Base-by-base conservation (phyloP, 2,888 invertebrate species). In the Galeruca laticollis region DNA sequence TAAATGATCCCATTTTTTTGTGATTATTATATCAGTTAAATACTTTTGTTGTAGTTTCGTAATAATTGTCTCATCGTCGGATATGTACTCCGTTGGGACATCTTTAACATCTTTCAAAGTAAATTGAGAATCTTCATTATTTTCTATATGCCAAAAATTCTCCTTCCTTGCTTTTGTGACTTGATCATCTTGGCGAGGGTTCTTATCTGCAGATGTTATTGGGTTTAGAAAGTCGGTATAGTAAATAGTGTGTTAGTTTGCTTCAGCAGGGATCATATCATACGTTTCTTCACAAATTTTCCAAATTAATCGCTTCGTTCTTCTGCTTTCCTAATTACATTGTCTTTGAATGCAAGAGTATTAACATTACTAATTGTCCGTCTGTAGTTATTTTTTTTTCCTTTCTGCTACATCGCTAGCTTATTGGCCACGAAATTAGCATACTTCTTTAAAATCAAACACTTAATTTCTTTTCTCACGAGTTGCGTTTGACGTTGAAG, bases 301-400 rank as follows among this genome's bases (percentile, higher is more conserved):
- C 60, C 65, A 21, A 64, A 68, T 81, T 81, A 80, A 63, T 74
- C 74, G 47, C 13, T 31, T 60, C 79, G 82, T 81, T 81, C 79
- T 77, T 81, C 79, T 80, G 81, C 82, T 80, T 52, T 80, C 72
- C 81, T 81, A 49, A 82, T 79, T 60, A 82, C 77, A 65, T 76
- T 81, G 73, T 82, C 79, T n/a, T n/a, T n/a, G n/a, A n/a, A n/a
- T n/a, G n/a, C n/a, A n/a, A n/a, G n/a, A n/a, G n/a, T n/a, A n/a
- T 82, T 64, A 18, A 64, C 54, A 26, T 64, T 64, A 31, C 43
- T 64, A 1, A 43, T 56, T 69, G 65, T 78, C 68, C 80, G 79
- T 77, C 77, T 72, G 62, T 81, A 78, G 60, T 69, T 73, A 26
- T 62, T 61, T 68, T 73, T 59, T 54, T 59, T 60, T 69, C 60